These are phyloP conservation scores for Apoda limacodes DNA, from an alignment of 2,888 invertebrate species.

Conservation along the genomic window DNA sequence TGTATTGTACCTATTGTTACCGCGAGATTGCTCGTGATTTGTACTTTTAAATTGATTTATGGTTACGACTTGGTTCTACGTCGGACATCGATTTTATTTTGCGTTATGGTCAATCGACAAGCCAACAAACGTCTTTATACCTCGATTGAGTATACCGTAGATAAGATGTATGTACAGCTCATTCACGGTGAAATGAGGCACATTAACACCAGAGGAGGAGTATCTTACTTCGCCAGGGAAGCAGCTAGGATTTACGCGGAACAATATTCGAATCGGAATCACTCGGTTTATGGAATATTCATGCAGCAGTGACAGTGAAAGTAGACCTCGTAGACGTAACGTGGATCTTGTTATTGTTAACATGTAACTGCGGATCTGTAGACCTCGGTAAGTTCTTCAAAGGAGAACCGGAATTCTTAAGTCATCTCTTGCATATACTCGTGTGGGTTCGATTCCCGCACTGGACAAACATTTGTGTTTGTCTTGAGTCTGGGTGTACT, in stretches of 20 bases:
- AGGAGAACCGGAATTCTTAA: not conserved
- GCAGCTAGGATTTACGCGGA: slow-evolving; percentile 7
- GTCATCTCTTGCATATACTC: no score
- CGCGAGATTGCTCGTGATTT: no score
- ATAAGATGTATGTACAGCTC: slow-evolving; percentile 8
- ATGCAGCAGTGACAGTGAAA: not conserved
- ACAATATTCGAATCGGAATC: slow-evolving; percentile 6
- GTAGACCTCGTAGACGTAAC: not conserved
- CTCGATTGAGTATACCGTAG: slow-evolving; percentile 4
- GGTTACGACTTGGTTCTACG: not conserved
- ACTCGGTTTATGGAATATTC: slow-evolving; percentile 3
- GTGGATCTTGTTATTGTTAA: not conserved
- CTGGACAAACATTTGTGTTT: no score
- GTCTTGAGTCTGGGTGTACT: no score
- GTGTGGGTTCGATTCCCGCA: no score
- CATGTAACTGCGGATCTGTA: not conserved
- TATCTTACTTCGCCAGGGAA: slow-evolving; percentile 3
- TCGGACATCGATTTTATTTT: not conserved
- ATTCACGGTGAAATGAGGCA: slow-evolving; percentile 9
- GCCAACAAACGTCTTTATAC: slow-evolving; percentile 1
- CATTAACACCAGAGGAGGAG: slow-evolving; percentile 2
- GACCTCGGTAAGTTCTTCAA: not conserved
- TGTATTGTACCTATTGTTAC: no score
- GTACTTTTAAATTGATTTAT: no score
- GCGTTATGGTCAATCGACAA: not conserved